Conservation (phyloP, 2,797 vertebrate genomes). For the Sebastes alutus region DNA sequence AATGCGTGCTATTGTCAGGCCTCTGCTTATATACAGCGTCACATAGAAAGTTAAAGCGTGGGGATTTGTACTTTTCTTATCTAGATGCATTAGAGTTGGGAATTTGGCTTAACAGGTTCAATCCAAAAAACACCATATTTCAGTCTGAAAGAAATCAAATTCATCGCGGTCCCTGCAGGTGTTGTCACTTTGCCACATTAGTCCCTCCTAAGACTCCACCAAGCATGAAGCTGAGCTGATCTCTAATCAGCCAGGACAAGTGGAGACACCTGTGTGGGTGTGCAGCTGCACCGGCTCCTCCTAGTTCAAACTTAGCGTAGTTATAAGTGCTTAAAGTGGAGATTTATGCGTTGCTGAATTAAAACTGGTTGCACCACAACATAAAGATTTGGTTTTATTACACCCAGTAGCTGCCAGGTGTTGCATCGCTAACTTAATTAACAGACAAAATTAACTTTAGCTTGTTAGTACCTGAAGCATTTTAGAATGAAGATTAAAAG, state of each 20-base stretch:
- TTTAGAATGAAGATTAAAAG: not conserved
- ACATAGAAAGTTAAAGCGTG: not conserved
- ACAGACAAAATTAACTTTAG: not conserved
- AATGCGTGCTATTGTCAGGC: not conserved
- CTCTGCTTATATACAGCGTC: not conserved
- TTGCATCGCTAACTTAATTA: not conserved
- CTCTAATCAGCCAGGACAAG: not conserved
- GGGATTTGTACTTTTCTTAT: not conserved
- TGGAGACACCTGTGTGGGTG: not conserved
- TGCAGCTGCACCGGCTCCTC: not conserved
- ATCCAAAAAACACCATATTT: not conserved
- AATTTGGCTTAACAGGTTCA: not conserved
- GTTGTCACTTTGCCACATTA: not conserved
- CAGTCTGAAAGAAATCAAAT: not conserved
- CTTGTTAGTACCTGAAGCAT: not conserved
- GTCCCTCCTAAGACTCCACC: not conserved
- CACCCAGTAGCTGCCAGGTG: not conserved
- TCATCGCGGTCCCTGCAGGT: not conserved
- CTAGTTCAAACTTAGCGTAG: not conserved
- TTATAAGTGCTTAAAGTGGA: not conserved
- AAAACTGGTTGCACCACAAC: not conserved
- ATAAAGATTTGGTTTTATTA: not conserved
- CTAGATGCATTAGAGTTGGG: not conserved
- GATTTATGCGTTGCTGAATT: not conserved
- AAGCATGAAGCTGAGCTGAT: not conserved